phyloP scores from a whole-genome alignment of 2,797 vertebrate species.

The Bovichtus diacanthus region DNA sequence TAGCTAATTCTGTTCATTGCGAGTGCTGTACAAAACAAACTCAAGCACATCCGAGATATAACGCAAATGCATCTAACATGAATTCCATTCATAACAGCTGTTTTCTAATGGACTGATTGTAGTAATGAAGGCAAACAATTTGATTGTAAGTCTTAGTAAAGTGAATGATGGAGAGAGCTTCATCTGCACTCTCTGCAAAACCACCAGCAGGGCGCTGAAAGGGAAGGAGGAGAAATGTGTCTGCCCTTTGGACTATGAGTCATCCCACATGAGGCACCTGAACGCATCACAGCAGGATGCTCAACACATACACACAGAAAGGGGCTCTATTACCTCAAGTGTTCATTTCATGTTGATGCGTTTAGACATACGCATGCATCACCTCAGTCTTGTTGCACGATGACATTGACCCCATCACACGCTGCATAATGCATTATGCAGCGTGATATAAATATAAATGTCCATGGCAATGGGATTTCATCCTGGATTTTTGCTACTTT shows the following conservation, averaged over 20 bases:
- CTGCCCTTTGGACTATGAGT: constrained; percentile 72
- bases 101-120: not conserved
- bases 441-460: too few species aligned
- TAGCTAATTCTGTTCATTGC: not conserved
- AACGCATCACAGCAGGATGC: constrained; percentile 41
- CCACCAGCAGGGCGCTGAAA: constrained; percentile 4
- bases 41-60: not conserved
- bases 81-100: not conserved
- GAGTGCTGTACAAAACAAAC: not conserved
- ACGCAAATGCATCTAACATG: not conserved
- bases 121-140: not conserved
- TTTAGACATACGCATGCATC: not conserved
- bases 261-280: constrained; percentile 62
- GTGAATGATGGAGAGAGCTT: constrained; percentile 6
- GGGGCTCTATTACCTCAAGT: not conserved
- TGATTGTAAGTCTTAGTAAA: not conserved
- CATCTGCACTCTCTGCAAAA: constrained; percentile 10
- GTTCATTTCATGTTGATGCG: not conserved
- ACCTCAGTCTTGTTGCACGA: not conserved
- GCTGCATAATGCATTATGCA: not conserved
- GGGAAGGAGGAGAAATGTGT: constrained; percentile 15
- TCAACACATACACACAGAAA: constrained; percentile 2
- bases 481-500: not conserved
- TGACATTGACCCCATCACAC: not conserved
- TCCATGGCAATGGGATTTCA: constrained; percentile 10